Conservation (phyloP, 2,797 vertebrate species). For the Sebastes vulpes region DNA sequence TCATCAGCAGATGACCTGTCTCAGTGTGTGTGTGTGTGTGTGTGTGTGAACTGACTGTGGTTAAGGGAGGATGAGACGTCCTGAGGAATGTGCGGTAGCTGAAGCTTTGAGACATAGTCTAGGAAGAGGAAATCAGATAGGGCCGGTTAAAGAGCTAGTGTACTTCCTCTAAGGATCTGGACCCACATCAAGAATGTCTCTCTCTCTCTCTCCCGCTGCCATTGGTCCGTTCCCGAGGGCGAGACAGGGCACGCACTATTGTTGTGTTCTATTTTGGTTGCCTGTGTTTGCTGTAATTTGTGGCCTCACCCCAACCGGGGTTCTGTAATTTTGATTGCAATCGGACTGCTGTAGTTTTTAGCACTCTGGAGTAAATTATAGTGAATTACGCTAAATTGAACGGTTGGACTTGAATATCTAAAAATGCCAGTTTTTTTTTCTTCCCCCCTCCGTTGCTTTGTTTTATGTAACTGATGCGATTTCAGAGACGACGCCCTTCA, state of each 20-base stretch:
- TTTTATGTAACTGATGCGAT: conserved; percentile 63
- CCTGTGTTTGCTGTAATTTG: conserved; percentile 81
- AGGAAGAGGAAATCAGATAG: conserved; percentile 81
- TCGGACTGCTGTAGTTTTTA: conserved; percentile 76
- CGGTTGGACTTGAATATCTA: conserved; percentile 70
- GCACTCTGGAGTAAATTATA: conserved; percentile 81
- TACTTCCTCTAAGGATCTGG: conserved; percentile 70
- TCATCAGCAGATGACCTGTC: conserved; percentile 40
- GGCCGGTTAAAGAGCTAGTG: conserved; percentile 60
- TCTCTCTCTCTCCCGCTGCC: conserved; percentile 28
- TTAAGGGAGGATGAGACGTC: conserved; percentile 11
- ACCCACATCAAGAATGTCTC: conserved; percentile 58
- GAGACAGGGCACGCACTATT: conserved; percentile 73
- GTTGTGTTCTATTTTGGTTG: conserved; percentile 79
- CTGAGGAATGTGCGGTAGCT: conserved; percentile 39
- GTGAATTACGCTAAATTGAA: conserved; percentile 83
- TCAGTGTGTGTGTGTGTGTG: conserved; percentile 5
- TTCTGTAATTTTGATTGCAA: conserved; percentile 80
- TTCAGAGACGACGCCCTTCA: conserved; percentile 56
- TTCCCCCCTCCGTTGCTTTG: conserved; percentile 37
- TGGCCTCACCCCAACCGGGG: conserved; percentile 70
- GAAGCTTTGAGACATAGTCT: conserved; percentile 33
- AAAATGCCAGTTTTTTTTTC: conserved; percentile 67
- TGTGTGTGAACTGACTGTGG: neutral
- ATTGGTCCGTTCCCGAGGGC: conserved; percentile 54